Evolutionary conservation across 2,797 vertebrate genomes (phyloP).

Genomic region (Amblyraja radiata): DNA sequence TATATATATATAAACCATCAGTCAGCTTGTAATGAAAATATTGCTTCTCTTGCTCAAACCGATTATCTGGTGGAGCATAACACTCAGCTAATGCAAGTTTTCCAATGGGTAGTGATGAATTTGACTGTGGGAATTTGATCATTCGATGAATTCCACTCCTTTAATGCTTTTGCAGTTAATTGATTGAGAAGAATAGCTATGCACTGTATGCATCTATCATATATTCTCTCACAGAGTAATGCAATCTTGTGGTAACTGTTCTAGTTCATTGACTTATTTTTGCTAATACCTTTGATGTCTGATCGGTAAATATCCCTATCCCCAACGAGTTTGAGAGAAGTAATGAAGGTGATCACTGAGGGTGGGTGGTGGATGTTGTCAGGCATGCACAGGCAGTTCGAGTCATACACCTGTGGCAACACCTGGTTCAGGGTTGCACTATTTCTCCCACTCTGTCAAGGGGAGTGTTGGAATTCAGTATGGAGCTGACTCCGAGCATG

Average conservation of each 20-base stretch:
- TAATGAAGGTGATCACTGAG: background rate
- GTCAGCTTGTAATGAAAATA: conserved; percentile 24
- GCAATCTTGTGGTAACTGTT: conserved; percentile 9
- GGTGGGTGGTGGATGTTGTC: too few relatives aligned
- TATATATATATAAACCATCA: conserved; percentile 28
- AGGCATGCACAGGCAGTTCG: too few relatives aligned
- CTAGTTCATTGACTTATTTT: conserved; percentile 9
- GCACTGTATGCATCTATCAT: background rate
- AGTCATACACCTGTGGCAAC: too few relatives aligned
- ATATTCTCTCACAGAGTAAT: background rate
- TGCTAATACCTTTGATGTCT: background rate
- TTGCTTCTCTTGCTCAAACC: conserved; percentile 24
- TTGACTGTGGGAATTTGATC: conserved; percentile 22
- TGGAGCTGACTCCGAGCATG: too few relatives aligned
- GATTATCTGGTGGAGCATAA: conserved; percentile 30
- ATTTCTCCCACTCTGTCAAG: too few relatives aligned
- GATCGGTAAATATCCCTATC: background rate
- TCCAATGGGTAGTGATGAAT: conserved; percentile 30
- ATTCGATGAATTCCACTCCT: conserved; percentile 3
- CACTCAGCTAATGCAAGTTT: conserved; percentile 31
- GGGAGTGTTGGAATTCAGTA: too few relatives aligned
- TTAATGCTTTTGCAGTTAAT: conserved; percentile 23
- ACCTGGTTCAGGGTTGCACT: too few relatives aligned
- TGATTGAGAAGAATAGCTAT: conserved; percentile 31
- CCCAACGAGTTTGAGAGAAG: background rate